phyloP scores from a whole-genome alignment of 2,888 invertebrate genomes.

The Pseudococcus jackbeardsleyi region DNA sequence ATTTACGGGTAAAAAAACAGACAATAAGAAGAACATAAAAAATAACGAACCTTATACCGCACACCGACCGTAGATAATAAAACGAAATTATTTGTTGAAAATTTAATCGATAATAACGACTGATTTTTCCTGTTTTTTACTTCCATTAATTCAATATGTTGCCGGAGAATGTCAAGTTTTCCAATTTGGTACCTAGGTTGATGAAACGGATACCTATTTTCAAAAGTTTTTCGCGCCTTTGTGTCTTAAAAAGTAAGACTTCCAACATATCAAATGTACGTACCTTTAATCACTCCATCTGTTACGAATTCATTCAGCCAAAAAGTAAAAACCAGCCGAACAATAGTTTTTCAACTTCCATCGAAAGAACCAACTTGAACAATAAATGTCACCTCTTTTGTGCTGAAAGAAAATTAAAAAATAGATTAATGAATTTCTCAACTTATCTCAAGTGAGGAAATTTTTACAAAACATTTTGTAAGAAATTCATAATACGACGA shows the following conservation, averaged over 20 bases:
- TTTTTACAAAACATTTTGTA: neutral
- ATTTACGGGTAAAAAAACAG: slow-evolving; percentile 39
- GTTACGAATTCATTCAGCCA: slow-evolving; percentile 34
- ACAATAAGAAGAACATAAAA: slow-evolving; percentile 42
- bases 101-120: slow-evolving; percentile 43
- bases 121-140: neutral
- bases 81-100: slow-evolving; percentile 43
- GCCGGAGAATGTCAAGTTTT: neutral
- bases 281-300: slow-evolving; percentile 14
- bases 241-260: neutral
- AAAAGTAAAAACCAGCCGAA: slow-evolving; percentile 29
- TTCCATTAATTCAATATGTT: neutral
- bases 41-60: slow-evolving; percentile 37
- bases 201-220: neutral
- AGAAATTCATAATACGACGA: neutral
- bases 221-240: neutral
- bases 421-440: slow-evolving; percentile 31
- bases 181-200: neutral
- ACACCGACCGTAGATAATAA: slow-evolving; percentile 13
- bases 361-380: slow-evolving; percentile 29
- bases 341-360: slow-evolving; percentile 18
- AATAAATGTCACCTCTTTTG: slow-evolving; percentile 31
- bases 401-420: slow-evolving; percentile 23
- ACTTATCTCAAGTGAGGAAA: slow-evolving; percentile 13
- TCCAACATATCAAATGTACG: neutral